Base-by-base conservation (phyloP, 2,113 vertebrate species). In the Genyomyrus donnyi region DNA sequence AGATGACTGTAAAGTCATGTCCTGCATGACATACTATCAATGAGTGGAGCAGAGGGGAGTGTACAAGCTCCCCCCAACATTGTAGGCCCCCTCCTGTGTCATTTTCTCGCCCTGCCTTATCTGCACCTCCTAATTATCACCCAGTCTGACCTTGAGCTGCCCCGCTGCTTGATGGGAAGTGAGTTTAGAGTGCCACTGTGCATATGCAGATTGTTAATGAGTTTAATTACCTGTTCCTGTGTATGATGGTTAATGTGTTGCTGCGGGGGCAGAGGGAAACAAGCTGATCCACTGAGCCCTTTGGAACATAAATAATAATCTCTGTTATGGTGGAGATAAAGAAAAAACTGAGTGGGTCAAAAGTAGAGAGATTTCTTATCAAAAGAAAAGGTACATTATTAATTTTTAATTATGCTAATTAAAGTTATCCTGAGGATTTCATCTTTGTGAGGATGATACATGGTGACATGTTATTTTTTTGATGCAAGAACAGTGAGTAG, bases 201-300 rank as follows among this genome's bases (percentile, higher is more conserved):
- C 80, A 89, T 62, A 85, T 85, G 80, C 80, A 85, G 39, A 66
- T 53, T 11, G 24, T 89, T 89, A 89, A 89, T 89, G 45, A 89
- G 35, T 89, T 85, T 80, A 42, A 89, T 89, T 89, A 85, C 39
- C 39, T 53, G 24, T 46, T 89, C 77, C 89, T n/a, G 77, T 56
- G 39, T 89, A 46, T 49, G 88, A 49, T 31, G 58, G n/a, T 46
- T 27, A 46, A 24, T 27, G 62, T 27, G 46, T 6, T 49, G 24
- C 27, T 17, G 45, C 5, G 7, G 3, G 13, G 62, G 62, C 1
- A 3, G 10, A 5, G 52, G 17, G 50, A 39, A 58, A 39, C 6
- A 88, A 17, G 42, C 31, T 45, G 35, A 15, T 66, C 56, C 53
- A 35, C 39, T 70, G 58, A 88, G 15, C 35, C 35, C 35, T 39